Base-by-base conservation (phyloP, 2,888 invertebrate species). In the Drosophila meridionalis region DNA sequence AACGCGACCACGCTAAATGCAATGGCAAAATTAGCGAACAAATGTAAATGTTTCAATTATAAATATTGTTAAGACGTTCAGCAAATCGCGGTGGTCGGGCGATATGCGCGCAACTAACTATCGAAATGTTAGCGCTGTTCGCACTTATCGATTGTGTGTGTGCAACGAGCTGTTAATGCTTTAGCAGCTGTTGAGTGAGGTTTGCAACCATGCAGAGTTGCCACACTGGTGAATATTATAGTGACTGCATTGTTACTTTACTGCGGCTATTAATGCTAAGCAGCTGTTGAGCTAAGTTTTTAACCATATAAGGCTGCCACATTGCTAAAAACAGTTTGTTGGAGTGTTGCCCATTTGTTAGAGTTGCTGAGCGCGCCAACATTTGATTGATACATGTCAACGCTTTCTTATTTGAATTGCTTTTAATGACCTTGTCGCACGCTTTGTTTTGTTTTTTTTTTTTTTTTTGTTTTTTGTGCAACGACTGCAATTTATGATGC, bases 11-110 rank as follows among this genome's bases (percentile, higher is more conserved):
- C 73, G 57, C 67, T 77, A 69, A 75, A 73, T 76, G 66, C 63
- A 69, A 58, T 58, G n/a, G 42, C 83, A 79, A 83, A 72, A 72
- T 66, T 55, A 69, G 68, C 72, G 65, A 69, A 43, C 57, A 80
- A 79, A 76, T 72, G 72, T 76, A 85, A 85, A 85, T 76, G 72
- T 87, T 68, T 68, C 50, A 68, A 68, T 68, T 68, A 68, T 68
- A 68, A 68, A 68, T 68, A 68, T 68, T 68, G 68, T 68, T 68
- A 68, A 68, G 68, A 68, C 68, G 57, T 68, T 66, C 47, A 12
- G 55, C 60, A 48, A 43, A 43, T 26, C 30, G 74, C 60, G 74
- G 76, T 47, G 76, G 74, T 64, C 45, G 64, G 56, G 28, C 63
- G 64, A 74, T 76, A 71, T 38, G 50, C 57, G 50, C 57, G 42